phyloP scores from a whole-genome alignment of 1,140 invertebrate species.

The Wasmannia auropunctata region DNA sequence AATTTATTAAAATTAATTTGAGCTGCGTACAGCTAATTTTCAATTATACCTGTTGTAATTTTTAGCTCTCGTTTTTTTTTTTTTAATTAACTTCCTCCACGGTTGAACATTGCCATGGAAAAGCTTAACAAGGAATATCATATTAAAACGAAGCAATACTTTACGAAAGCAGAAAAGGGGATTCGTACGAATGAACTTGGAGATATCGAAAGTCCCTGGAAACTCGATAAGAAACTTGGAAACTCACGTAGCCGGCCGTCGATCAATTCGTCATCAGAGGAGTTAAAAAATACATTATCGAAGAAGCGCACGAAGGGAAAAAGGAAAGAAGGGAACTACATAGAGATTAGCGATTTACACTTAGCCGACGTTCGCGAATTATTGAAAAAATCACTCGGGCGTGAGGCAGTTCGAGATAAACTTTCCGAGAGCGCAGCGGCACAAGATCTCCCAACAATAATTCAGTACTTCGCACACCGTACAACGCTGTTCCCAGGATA shows the following conservation, averaged over 20 bases:
- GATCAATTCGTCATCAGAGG: conserved; percentile 69
- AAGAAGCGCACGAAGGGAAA: conserved; percentile 6
- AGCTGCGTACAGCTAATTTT: background rate
- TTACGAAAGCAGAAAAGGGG: conserved; percentile 18
- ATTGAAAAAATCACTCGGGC: conserved; percentile 61
- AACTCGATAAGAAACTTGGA: conserved; percentile 55
- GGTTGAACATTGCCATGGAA: background rate
- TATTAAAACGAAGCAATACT: conserved; percentile 1
- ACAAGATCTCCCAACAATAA: conserved; percentile 37
- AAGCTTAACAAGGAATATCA: background rate
- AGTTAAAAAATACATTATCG: conserved; percentile 72
- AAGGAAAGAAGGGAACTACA: background rate
- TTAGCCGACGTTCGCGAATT: conserved; percentile 48
- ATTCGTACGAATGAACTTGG: conserved; percentile 43
- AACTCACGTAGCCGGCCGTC: conserved; percentile 50
- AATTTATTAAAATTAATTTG: background rate
- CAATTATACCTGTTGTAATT: conserved; percentile 5
- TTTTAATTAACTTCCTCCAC: background rate
- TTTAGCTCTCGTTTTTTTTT: background rate
- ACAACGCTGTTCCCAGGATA: background rate
- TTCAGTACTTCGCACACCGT: conserved; percentile 15
- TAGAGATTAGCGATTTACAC: conserved; percentile 65
- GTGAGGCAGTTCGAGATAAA: conserved; percentile 42
- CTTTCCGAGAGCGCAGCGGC: conserved; percentile 23
- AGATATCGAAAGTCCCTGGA: conserved; percentile 41